These are phyloP conservation scores for Eublepharis macularius DNA, from an alignment of 2,113 vertebrate species.

Conservation along the genomic window DNA sequence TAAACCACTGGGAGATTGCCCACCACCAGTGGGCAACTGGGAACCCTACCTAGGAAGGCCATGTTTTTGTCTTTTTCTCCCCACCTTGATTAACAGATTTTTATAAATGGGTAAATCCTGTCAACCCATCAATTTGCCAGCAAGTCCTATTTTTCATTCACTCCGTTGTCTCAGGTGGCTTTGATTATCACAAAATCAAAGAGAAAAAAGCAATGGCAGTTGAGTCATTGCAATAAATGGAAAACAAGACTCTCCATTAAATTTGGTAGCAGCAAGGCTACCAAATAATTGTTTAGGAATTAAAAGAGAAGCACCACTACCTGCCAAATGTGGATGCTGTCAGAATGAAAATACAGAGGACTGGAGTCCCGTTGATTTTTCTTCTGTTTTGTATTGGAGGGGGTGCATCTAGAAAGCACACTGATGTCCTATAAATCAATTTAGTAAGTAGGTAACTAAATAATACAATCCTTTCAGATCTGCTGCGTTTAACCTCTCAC, in stretches of 20 bases:
- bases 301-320: not conserved
- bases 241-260: not conserved
- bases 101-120: constrained; percentile 27
- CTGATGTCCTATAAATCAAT: not conserved
- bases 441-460: not conserved
- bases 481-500: too few species aligned
- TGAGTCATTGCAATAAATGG: constrained; percentile 43
- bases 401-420: not conserved
- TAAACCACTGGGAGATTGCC: too few species aligned
- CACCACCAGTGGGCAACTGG: too few species aligned
- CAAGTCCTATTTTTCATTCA: constrained; percentile 35
- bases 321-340: constrained; percentile 2
- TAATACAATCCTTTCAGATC: not conserved
- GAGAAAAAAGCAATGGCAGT: constrained; percentile 23
- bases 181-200: constrained; percentile 48
- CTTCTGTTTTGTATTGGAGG: not conserved
- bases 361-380: not conserved
- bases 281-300: constrained; percentile 32
- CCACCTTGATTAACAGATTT: constrained; percentile 54
- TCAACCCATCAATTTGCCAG: constrained; percentile 42
- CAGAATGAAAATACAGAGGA: constrained; percentile 20
- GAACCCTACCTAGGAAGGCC: too few species aligned
- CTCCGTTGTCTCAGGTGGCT: constrained; percentile 18
- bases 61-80: too few species aligned
- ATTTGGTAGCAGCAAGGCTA: not conserved